Evolutionary conservation across 2,797 vertebrate genomes (phyloP).

Genomic region (Huso huso): DNA sequence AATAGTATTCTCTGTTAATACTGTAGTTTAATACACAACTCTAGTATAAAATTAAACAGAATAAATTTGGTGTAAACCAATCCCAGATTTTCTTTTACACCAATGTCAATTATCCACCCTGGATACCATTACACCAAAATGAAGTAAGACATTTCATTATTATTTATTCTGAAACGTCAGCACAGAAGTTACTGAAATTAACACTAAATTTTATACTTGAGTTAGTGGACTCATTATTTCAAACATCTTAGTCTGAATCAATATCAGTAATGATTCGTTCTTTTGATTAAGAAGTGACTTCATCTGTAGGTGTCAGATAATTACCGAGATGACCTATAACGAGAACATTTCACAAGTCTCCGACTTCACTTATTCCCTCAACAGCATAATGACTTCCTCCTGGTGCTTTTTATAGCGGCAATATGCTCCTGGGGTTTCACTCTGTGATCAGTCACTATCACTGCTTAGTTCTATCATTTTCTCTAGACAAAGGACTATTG

Average conservation of each 20-base stretch:
- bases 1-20: too few relatives aligned
- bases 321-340: slow-evolving; percentile 89
- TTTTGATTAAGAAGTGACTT: slow-evolving; percentile 87
- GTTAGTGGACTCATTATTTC: slow-evolving; percentile 65
- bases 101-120: slow-evolving; percentile 43
- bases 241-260: slow-evolving; percentile 77
- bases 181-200: slow-evolving; percentile 63
- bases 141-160: slow-evolving; percentile 63
- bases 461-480: slow-evolving; percentile 47
- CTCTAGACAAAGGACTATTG: slow-evolving; percentile 56
- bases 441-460: slow-evolving; percentile 64
- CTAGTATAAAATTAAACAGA: too few relatives aligned
- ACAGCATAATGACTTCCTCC: slow-evolving; percentile 71
- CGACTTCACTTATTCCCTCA: slow-evolving; percentile 68
- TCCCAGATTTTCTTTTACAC: not conserved
- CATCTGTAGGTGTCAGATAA: slow-evolving; percentile 77
- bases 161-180: slow-evolving; percentile 58
- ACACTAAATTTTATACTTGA: slow-evolving; percentile 61
- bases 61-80: too few relatives aligned
- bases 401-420: slow-evolving; percentile 64
- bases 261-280: slow-evolving; percentile 90
- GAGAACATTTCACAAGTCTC: slow-evolving; percentile 78
- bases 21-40: too few relatives aligned
- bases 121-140: slow-evolving; percentile 47
- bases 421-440: slow-evolving; percentile 62